Conservation (phyloP, 2,113 vertebrate genomes). For the Arenaria interpres region DNA sequence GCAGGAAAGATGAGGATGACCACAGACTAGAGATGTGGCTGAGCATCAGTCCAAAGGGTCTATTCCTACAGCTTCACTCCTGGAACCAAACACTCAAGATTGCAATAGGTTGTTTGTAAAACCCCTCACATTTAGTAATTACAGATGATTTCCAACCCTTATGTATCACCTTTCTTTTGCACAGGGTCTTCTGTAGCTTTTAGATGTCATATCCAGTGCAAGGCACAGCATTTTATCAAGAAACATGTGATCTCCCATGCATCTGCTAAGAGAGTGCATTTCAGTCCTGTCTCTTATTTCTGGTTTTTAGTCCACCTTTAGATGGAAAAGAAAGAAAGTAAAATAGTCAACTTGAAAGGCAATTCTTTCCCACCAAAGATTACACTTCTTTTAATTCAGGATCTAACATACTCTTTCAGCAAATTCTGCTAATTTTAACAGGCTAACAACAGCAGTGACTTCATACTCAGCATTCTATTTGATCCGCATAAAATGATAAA, state of each 20-base stretch:
- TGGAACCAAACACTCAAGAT: not conserved
- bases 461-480: not conserved
- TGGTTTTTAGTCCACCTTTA: not conserved
- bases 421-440: not conserved
- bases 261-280: slow-evolving; percentile 17
- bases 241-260: not conserved
- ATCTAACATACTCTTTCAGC: not conserved
- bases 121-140: not conserved
- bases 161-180: not conserved
- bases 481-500: not conserved
- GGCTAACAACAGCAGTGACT: not conserved
- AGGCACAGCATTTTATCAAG: slow-evolving; percentile 9
- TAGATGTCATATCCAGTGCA: not conserved
- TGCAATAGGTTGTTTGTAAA: not conserved
- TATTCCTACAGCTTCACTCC: not conserved
- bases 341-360: slow-evolving; percentile 11
- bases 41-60: not conserved
- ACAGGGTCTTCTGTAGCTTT: not conserved
- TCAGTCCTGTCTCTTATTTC: slow-evolving; percentile 35
- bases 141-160: not conserved
- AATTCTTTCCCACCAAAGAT: not conserved
- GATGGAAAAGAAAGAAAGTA: not conserved
- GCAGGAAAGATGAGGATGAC: not conserved
- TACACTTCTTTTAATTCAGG: not conserved
- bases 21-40: not conserved